phyloP scores from a whole-genome alignment of 1,140 invertebrate genomes.

The Drosophila albomicans region DNA sequence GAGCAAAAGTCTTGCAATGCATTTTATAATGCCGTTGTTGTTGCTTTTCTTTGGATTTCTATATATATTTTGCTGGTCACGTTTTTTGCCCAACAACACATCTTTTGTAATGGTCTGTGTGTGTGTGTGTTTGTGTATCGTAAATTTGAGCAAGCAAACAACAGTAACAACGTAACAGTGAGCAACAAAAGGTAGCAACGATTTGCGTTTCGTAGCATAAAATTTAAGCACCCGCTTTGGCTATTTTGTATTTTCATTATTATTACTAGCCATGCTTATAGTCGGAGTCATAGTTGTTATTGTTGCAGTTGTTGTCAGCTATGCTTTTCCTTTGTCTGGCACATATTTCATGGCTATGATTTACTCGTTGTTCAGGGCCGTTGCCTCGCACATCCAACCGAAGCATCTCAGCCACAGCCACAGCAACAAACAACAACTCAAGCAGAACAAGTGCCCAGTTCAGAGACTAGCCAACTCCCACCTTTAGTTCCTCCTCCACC shows the following conservation, averaged over 20 bases:
- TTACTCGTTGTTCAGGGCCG: constrained; percentile 80
- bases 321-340: constrained; percentile 56
- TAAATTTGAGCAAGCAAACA: constrained; percentile 66
- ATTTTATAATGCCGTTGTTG: constrained; percentile 61
- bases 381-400: constrained; percentile 51
- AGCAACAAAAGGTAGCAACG: constrained; percentile 67
- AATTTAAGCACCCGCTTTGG: constrained; percentile 56
- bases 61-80: constrained; percentile 58
- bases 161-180: constrained; percentile 36
- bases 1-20: constrained; percentile 68
- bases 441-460: constrained; percentile 78
- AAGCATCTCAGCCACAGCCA: constrained; percentile 2
- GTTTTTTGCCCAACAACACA: constrained; percentile 47
- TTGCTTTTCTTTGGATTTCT: neutral
- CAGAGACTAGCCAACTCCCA: constrained; percentile 50
- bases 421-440: constrained; percentile 60
- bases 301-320: constrained; percentile 31
- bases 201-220: constrained; percentile 59
- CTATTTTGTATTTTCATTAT: constrained; percentile 78
- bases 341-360: constrained; percentile 83
- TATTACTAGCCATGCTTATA: constrained; percentile 59
- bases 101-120: constrained; percentile 38
- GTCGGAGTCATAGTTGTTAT: constrained; percentile 13
- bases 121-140: constrained; percentile 41
- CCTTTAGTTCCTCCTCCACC: neutral